Evolutionary conservation across 2,797 vertebrate species (phyloP).

Genomic region (Poecilia gillii): DNA sequence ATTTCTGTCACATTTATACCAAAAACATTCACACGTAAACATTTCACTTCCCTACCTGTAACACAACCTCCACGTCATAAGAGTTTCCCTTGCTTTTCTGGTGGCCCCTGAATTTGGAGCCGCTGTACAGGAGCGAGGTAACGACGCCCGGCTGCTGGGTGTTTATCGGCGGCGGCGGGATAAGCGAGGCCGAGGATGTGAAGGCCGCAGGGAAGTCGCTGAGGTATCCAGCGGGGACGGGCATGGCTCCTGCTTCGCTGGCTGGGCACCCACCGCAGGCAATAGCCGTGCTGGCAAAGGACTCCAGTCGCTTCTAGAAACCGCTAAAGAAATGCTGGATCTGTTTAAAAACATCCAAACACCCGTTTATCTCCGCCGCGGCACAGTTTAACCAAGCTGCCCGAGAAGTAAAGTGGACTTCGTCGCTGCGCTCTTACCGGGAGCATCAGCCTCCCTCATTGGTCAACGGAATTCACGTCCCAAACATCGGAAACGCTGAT

Average conservation of each 20-base stretch:
- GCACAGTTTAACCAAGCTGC: constrained; percentile 71
- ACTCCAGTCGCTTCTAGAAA: constrained; percentile 52
- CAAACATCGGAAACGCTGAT: constrained; percentile 56
- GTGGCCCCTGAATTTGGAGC: constrained; percentile 95
- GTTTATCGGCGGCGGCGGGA: constrained; percentile 97
- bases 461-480: constrained; percentile 29
- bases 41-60: constrained; percentile 85
- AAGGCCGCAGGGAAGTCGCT: constrained; percentile 76
- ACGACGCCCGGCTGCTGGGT: constrained; percentile 95
- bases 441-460: constrained; percentile 70
- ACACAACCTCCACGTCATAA: constrained; percentile 97
- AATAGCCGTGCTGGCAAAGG: constrained; percentile 70
- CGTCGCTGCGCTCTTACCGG: constrained; percentile 55
- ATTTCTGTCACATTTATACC: constrained; percentile 49
- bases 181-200: constrained; percentile 86
- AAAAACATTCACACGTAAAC: constrained; percentile 13
- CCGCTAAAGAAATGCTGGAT: constrained; percentile 35
- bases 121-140: constrained; percentile 96
- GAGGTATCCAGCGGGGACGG: constrained; percentile 77
- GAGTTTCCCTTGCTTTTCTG: constrained; percentile 99
- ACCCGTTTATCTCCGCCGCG: constrained; percentile 47
- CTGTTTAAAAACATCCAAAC: constrained; percentile 60
- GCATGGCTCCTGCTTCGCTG: constrained; percentile 77
- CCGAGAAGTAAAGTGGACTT: constrained; percentile 74
- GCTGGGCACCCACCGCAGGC: constrained; percentile 77